Conservation (phyloP, 2,888 invertebrate species). For the Archips crataeganus region DNA sequence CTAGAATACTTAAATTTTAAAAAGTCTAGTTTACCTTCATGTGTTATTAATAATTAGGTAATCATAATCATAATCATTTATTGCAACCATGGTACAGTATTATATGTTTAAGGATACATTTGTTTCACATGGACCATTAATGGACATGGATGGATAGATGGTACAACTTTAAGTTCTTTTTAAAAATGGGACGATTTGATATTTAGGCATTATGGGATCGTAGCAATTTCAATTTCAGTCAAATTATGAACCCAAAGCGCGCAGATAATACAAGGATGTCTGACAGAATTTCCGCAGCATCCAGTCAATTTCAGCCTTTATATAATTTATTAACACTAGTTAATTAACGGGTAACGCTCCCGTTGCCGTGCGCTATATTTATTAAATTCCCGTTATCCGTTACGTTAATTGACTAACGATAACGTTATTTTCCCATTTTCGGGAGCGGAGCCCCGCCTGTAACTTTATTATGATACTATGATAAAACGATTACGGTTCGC, state of each 20-base stretch:
- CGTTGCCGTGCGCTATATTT: slow-evolving; percentile 47
- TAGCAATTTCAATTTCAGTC: too few relatives aligned
- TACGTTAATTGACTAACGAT: slow-evolving; percentile 61
- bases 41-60: too few relatives aligned
- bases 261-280: background rate
- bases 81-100: too few relatives aligned
- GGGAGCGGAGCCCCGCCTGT: slow-evolving; percentile 36
- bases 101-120: too few relatives aligned
- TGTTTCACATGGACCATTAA: too few relatives aligned
- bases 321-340: slow-evolving; percentile 14
- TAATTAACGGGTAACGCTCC: slow-evolving; percentile 8
- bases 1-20: too few relatives aligned
- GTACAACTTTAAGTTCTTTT: too few relatives aligned
- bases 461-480: slow-evolving; percentile 46
- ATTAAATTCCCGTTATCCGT: slow-evolving; percentile 51
- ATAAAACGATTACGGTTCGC: slow-evolving; percentile 31
- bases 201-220: too few relatives aligned
- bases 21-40: too few relatives aligned
- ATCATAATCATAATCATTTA: too few relatives aligned
- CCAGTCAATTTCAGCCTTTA: background rate
- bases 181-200: too few relatives aligned
- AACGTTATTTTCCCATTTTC: slow-evolving; percentile 42
- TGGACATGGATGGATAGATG: too few relatives aligned
- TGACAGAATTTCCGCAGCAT: background rate
- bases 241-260: background rate